A percentile compares a stretch with the other conserved stretches of the same genome.
Conservation (phyloP, 2,797 vertebrate species). For the Rhodeus uyekii region DNA sequence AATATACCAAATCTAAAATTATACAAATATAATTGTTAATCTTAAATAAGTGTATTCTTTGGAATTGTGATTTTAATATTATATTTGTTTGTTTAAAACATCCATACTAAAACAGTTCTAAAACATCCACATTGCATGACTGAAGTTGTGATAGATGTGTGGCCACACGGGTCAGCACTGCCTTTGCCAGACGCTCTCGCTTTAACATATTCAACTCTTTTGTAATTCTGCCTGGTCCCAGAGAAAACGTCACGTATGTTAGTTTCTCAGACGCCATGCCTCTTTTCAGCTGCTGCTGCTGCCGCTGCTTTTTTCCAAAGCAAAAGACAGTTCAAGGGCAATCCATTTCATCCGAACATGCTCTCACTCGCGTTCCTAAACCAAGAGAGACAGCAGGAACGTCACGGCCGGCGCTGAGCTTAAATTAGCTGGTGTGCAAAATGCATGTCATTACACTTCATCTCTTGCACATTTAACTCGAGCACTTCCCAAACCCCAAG, state of each 20-base stretch:
- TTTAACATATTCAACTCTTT: neutral
- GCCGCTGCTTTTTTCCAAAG: neutral
- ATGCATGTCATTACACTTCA: slow-evolving; percentile 64
- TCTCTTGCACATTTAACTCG: slow-evolving; percentile 73
- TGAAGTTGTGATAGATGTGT: neutral
- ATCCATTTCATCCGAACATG: neutral
- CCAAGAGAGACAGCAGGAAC: neutral
- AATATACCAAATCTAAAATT: too few species aligned
- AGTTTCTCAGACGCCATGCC: neutral
- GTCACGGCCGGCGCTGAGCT: slow-evolving; percentile 34
- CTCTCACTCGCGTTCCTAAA: neutral
- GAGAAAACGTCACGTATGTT: neutral
- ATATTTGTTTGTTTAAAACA: too few species aligned
- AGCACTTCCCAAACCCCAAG: slow-evolving; percentile 77
- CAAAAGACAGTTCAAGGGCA: neutral
- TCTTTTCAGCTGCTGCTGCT: neutral
- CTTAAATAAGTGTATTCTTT: too few species aligned
- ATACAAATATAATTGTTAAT: too few species aligned
- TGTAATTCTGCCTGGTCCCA: neutral
- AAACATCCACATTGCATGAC: too few species aligned
- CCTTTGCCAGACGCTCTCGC: too few species aligned
- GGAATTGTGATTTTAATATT: too few species aligned
- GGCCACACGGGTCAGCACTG: neutral
- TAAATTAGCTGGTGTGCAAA: slow-evolving; percentile 74
- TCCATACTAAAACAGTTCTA: too few species aligned